phyloP scores from a whole-genome alignment of 2,797 vertebrate genomes.

The Falco cherrug region DNA sequence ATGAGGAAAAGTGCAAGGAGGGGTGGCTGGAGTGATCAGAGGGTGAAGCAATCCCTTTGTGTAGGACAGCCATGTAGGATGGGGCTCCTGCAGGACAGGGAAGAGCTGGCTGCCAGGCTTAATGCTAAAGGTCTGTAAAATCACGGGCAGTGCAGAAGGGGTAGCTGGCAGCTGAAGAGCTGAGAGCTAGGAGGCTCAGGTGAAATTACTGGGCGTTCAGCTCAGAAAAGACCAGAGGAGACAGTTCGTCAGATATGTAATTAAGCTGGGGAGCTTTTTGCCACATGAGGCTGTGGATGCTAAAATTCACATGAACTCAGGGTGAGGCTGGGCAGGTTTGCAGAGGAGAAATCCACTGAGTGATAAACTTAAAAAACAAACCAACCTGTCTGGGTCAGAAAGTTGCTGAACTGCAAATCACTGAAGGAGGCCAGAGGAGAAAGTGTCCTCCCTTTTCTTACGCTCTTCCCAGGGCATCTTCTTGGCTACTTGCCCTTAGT shows the following conservation, averaged over 20 bases:
- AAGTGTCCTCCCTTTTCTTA: background rate
- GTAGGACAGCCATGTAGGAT: background rate
- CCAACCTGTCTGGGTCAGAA: background rate
- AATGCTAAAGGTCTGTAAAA: background rate
- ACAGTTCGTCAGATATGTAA: background rate
- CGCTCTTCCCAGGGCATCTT: background rate
- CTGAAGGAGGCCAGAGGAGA: background rate
- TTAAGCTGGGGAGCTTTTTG: background rate
- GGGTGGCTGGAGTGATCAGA: background rate
- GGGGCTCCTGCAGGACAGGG: background rate
- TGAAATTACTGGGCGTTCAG: background rate
- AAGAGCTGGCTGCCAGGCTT: fast-evolving
- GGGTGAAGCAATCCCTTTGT: background rate
- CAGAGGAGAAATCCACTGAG: background rate
- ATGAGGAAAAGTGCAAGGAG: background rate
- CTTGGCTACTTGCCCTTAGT: background rate
- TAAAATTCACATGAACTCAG: background rate
- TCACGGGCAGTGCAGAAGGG: background rate
- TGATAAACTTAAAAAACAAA: background rate
- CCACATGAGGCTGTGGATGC: background rate
- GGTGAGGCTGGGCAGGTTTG: background rate
- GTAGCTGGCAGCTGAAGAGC: background rate
- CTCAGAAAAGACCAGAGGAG: background rate
- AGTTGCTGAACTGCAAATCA: background rate
- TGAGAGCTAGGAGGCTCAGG: background rate